phyloP scores from a whole-genome alignment of 2,113 vertebrate species.

The Tachuris rubrigastra region DNA sequence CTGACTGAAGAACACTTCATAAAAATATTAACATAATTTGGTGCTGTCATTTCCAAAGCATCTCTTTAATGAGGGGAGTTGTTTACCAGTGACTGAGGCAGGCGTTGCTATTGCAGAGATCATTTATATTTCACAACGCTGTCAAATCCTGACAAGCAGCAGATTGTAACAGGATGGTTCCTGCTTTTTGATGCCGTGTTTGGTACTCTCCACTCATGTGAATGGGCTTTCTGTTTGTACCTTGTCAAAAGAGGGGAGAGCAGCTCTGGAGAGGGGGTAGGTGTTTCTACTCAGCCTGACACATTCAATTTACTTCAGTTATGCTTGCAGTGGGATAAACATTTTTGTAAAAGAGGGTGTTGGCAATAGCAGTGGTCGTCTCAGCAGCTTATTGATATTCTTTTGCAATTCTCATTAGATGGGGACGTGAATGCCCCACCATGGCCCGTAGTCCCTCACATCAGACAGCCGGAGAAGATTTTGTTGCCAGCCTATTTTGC shows the following conservation, averaged over 20 bases:
- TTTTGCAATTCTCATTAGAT: not conserved
- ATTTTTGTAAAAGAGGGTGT: not conserved
- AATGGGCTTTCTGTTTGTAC: conserved; percentile 31
- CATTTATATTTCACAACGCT: conserved; percentile 68
- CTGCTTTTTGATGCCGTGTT: conserved; percentile 53
- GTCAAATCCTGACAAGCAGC: conserved; percentile 67
- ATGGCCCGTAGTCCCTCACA: not conserved
- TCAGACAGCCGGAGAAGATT: not conserved
- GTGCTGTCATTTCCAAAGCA: conserved; percentile 62
- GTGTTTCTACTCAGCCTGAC: conserved; percentile 28
- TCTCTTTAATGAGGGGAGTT: conserved; percentile 50
- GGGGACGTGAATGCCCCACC: fast-evolving
- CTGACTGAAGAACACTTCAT: not conserved
- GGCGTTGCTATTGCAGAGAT: conserved; percentile 46
- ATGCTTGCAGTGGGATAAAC: conserved; percentile 12
- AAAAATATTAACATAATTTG: conserved; percentile 54
- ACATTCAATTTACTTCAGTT: conserved; percentile 30
- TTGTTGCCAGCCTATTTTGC: not conserved
- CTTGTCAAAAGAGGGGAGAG: conserved; percentile 29
- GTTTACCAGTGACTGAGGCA: conserved; percentile 55
- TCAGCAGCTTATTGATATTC: not conserved
- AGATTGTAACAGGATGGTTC: conserved; percentile 60
- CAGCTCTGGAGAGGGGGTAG: not conserved
- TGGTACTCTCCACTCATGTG: not conserved
- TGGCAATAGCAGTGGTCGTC: not conserved